phyloP scores from a whole-genome alignment of 2,113 vertebrate species.

The Telmatochromis sp. region DNA sequence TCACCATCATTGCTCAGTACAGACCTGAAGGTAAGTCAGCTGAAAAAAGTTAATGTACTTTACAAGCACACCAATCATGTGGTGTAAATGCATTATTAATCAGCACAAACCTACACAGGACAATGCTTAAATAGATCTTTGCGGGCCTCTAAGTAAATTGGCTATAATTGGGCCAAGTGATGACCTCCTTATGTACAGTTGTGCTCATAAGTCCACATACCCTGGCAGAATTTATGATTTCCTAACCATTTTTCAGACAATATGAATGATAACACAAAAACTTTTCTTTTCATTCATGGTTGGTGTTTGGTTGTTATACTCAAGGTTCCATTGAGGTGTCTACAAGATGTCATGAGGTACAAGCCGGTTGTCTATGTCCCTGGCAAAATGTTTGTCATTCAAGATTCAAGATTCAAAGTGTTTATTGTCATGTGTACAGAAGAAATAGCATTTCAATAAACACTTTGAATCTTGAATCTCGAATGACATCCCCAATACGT shows the following conservation, averaged over 20 bases:
- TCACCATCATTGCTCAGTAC: conserved; percentile 93
- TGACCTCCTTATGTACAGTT: background rate
- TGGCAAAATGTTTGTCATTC: background rate
- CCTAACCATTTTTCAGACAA: background rate
- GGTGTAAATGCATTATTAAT: background rate
- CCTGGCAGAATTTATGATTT: background rate
- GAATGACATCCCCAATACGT: background rate
- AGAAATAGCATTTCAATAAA: background rate
- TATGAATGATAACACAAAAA: background rate
- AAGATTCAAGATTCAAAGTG: background rate
- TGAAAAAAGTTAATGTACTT: background rate
- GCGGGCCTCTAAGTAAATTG: background rate
- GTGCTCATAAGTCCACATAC: background rate
- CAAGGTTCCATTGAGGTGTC: background rate
- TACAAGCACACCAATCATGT: background rate
- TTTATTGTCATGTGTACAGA: background rate
- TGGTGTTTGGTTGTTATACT: background rate
- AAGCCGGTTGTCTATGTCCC: background rate
- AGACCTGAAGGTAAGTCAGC: conserved; percentile 87
- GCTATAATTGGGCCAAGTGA: background rate
- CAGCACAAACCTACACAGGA: background rate
- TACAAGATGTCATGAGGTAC: background rate
- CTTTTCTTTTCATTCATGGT: background rate
- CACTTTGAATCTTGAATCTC: background rate
- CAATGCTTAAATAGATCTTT: background rate